These are phyloP conservation scores for Tachina lurida DNA, from an alignment of 2,888 invertebrate genomes.

Conservation along the genomic window DNA sequence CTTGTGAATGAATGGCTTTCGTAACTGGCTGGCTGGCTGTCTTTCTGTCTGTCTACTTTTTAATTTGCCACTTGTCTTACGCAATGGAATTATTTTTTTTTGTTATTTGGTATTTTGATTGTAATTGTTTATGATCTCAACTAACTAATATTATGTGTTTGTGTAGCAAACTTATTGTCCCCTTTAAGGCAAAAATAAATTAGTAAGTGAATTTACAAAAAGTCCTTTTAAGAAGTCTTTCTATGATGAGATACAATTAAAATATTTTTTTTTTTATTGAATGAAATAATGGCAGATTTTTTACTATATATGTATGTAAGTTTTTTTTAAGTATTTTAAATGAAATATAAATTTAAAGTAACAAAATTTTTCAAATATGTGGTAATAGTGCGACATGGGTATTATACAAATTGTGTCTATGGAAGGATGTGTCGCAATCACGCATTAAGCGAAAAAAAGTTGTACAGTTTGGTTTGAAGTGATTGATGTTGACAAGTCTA, in stretches of 20 bases:
- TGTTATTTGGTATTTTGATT: constrained; percentile 40
- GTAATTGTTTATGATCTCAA: constrained; percentile 53
- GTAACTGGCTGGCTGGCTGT: neutral
- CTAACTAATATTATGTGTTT: constrained; percentile 3
- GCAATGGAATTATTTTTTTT: constrained; percentile 35
- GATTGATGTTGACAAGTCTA: too few species aligned
- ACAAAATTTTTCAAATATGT: too few species aligned
- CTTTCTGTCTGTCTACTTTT: constrained; percentile 2
- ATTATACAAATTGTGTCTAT: too few species aligned
- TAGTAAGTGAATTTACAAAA: constrained; percentile 26
- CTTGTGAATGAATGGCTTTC: constrained; percentile 31
- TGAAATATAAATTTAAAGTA: too few species aligned
- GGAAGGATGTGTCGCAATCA: too few species aligned
- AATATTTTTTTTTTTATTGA: neutral
- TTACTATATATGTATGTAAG: neutral
- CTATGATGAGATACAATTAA: neutral
- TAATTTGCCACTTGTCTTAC: constrained; percentile 66
- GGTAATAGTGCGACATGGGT: too few species aligned
- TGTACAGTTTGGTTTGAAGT: too few species aligned
- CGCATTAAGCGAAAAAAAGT: too few species aligned
- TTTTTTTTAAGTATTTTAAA: neutral
- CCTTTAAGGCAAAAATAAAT: constrained; percentile 39
- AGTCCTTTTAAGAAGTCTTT: neutral
- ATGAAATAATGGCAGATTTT: neutral
- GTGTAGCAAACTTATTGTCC: constrained; percentile 17